Percentiles rank a stretch among this genome's conserved stretches.
phyloP scores from a whole-genome alignment of 2,113 vertebrate species.

The Semnornis frantzii region DNA sequence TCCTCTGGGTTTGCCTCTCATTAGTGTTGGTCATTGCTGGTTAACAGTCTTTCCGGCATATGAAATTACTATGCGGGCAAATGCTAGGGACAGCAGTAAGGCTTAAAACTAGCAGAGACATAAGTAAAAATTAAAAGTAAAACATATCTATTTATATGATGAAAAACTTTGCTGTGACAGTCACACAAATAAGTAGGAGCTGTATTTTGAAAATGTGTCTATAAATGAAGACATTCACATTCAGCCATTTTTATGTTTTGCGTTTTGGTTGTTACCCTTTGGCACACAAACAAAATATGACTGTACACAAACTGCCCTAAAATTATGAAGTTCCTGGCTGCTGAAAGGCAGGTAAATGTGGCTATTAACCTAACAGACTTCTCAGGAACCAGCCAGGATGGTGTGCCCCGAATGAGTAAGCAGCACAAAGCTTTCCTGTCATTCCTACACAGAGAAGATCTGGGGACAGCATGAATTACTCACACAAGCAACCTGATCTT shows the following conservation, averaged over 20 bases:
- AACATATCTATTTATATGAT: no score
- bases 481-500: not conserved
- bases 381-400: rapidly evolving
- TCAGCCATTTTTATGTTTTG: not conserved
- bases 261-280: not conserved
- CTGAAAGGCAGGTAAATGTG: not conserved
- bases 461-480: not conserved
- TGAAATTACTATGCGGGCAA: not conserved
- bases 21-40: not conserved
- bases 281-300: not conserved
- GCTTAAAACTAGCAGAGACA: not conserved
- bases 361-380: not conserved
- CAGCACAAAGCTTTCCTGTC: not conserved
- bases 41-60: not conserved
- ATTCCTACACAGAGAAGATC: not conserved
- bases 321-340: not conserved
- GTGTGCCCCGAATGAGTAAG: not conserved
- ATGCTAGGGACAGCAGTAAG: not conserved
- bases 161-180: not conserved
- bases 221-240: not conserved
- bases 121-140: not conserved
- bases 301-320: not conserved
- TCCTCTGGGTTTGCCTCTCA: not conserved
- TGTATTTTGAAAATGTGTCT: not conserved
- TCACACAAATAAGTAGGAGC: not conserved